Base-by-base conservation (phyloP, 2,113 vertebrate species). In the Xyliphius kryptos region DNA sequence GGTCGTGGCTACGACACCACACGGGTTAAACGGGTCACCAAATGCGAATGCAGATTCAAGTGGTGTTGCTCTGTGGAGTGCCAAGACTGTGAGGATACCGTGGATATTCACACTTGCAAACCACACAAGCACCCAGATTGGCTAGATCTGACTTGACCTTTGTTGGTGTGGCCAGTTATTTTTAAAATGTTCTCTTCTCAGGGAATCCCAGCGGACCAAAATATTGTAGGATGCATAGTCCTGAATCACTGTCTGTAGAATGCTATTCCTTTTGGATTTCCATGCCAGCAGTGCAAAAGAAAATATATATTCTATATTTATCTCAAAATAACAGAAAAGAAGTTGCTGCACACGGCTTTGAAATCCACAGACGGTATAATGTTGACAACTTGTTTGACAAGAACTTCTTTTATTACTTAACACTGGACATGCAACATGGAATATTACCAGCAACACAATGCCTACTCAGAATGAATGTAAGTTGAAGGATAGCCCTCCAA, bases 11-110 rank as follows among this genome's bases (percentile, higher is more conserved):
- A 98, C 1, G 96, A 99, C 88, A 99, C 96, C 57, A 97, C 89
- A 14, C 91, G 93, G 2, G 84, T 94, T 71, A 94, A 89, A 1
- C 92, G 90, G 0, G 70, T 95, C 82, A 92, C 88, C 74, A 92
- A 98, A 83, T 99, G 96, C 17, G 96, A 97, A 82, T 99, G 96
- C 84, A 97, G 97, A 82, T 99, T 99, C 85, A 91, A 92, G 77
- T 99, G 96, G 96, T 99, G 96, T 82, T 99, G 96, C 65, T 87
- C 91, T 0, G 96, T 99, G 69, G 89, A 92, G 77, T 98, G 96
- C 87, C 90, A 88, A 61, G 91, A 96, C 81, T 99, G 96, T 3
- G 88, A 94, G 80, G 91, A 95, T 70, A 79, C 86, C n/a, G 90
- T 97, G 80, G 95, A 98, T 1, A 72, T 99, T 72, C 94, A 99